Conservation (phyloP, 64 coral and sea anemone genomes). For the Actinia equina region DNA sequence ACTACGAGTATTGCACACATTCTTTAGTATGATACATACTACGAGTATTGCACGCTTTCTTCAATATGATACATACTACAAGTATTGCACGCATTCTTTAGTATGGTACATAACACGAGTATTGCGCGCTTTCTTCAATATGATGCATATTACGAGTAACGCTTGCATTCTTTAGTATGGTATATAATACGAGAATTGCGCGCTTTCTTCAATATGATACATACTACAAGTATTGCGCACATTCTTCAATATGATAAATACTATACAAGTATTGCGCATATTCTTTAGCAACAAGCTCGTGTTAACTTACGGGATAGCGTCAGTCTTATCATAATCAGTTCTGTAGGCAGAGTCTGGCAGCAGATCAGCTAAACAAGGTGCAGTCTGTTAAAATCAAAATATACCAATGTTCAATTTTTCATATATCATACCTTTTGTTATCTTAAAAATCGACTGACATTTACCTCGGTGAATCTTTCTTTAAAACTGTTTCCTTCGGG, state of each 20-base stretch:
- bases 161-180: not conserved
- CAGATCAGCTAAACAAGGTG: not conserved
- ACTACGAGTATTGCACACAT: not conserved
- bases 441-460: not conserved
- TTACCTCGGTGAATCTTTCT: not conserved
- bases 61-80: too few species aligned
- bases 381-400: not conserved
- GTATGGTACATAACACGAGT: not conserved
- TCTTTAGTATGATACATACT: too few species aligned
- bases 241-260: not conserved
- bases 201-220: not conserved
- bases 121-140: not conserved
- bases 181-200: too few species aligned
- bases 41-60: not conserved
- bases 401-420: not conserved
- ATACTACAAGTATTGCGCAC: not conserved
- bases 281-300: too few species aligned
- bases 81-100: not conserved
- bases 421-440: not conserved
- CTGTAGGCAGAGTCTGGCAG: not conserved
- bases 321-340: not conserved
- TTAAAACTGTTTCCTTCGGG: conserved; percentile 23
- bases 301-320: conserved; percentile 3
- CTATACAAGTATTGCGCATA: too few species aligned
- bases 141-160: not conserved